Base-by-base conservation (phyloP, 2,888 invertebrate species). In the Epistrophe grossulariae region DNA sequence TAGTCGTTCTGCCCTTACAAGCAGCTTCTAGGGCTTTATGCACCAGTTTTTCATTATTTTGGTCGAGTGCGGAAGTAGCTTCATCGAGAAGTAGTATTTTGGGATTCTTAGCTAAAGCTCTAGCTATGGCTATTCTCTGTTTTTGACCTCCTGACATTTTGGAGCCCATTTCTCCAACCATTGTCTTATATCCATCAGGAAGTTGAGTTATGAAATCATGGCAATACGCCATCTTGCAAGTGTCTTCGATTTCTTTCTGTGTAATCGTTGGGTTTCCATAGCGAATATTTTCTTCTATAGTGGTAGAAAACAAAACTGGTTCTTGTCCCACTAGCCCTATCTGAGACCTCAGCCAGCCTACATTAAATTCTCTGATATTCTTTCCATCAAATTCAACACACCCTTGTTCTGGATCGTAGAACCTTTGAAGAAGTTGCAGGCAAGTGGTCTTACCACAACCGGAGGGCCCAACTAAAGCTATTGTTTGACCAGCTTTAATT, bases 281-380 rank as follows among this genome's bases (percentile, higher is more conserved):
- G 70, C 96, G 93, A 89, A 95, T 95, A 91, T 95, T 95, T 84
- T 95, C 94, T 4, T 90, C 91, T 73, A 98, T 97, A 38, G 95
- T 95, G 10, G 96, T 95, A 90, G 96, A 96, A 92, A 98, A 98
- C 6, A 98, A 94, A 13, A 97, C 96, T 0, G 97, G 98, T 89
- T 98, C 98, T 92, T 98, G 98, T 0, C 97, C 96, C 13, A 98
- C 98, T 4, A 98, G 95, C 0, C 97, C 97, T 88, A 98, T 96
- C 91, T 96, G 95, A 40, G 94, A 94, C 66, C 98, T 94, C 45
- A 97, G 92, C 95, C 97, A 96, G 15, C 94, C 93, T 11, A 97
- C 95, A 91, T 97, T 97, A 71, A 97, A 90, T 43, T 94, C 93
- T 48, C 94, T 94, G 60, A 97, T 92, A 90, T 97, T 95, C 31